phyloP scores from a whole-genome alignment of 2,888 invertebrate species.

The Clostera curtula region DNA sequence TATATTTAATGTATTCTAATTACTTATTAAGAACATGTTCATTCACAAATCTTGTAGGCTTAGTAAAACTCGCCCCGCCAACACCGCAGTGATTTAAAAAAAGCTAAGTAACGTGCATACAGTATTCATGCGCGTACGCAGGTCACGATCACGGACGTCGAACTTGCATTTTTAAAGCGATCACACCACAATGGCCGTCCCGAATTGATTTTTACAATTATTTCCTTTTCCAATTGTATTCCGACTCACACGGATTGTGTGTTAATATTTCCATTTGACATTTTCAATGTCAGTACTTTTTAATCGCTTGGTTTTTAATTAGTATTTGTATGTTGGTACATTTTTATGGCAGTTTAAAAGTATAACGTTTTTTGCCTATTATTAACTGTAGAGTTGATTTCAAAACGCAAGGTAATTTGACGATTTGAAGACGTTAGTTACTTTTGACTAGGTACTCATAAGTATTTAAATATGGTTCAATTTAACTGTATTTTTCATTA shows the following conservation, averaged over 20 bases:
- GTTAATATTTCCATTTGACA: conserved; percentile 32
- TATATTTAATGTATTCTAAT: too few relatives aligned
- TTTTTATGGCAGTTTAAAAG: conserved; percentile 13
- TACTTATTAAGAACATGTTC: too few relatives aligned
- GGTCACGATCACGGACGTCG: conserved; percentile 70
- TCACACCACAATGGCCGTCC: conserved; percentile 46
- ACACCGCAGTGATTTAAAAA: conserved; percentile 17
- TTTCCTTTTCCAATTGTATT: conserved; percentile 40
- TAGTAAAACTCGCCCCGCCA: too few relatives aligned
- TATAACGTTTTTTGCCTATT: conserved; percentile 13
- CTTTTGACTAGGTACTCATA: too few relatives aligned
- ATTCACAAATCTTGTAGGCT: too few relatives aligned
- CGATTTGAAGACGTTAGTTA: too few relatives aligned
- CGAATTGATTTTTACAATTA: conserved; percentile 44
- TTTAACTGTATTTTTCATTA: too few relatives aligned
- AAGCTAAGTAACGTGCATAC: conserved; percentile 48
- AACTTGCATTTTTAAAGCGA: conserved; percentile 66
- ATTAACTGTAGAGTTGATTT: too few relatives aligned
- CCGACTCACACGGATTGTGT: conserved; percentile 46
- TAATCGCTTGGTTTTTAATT: neutral
- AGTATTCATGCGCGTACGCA: conserved; percentile 59
- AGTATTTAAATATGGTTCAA: too few relatives aligned
- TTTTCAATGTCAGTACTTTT: conserved; percentile 9
- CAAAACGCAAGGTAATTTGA: too few relatives aligned
- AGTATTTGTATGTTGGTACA: conserved; percentile 14